phyloP scores from a whole-genome alignment of 2,888 invertebrate species.

The Kryphioiulus occultus region DNA sequence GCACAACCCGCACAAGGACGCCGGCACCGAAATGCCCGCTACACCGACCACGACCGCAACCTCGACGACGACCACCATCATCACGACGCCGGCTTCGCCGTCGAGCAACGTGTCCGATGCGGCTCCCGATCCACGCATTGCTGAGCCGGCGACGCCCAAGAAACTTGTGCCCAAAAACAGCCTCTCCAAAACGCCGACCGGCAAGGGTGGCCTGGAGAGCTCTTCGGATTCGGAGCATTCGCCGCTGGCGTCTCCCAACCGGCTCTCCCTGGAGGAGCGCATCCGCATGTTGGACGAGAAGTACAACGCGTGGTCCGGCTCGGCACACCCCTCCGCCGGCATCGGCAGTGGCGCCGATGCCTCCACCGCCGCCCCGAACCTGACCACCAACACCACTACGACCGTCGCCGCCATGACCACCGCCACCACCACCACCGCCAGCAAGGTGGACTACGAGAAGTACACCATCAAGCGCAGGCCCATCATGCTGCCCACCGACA shows the following conservation, averaged over 20 bases:
- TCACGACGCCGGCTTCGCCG: conserved; percentile 26
- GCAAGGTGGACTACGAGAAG: conserved; percentile 60
- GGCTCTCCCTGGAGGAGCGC: conserved; percentile 82
- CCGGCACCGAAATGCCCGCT: background rate
- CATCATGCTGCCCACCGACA: conserved; percentile 55
- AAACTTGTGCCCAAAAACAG: background rate
- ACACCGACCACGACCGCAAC: background rate
- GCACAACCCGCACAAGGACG: conserved; percentile 35
- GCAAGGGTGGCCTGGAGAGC: conserved; percentile 46
- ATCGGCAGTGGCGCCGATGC: conserved; percentile 27
- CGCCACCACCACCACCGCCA: conserved; percentile 52
- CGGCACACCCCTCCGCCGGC: conserved; percentile 53
- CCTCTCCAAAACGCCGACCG: background rate
- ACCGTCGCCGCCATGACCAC: conserved; percentile 53
- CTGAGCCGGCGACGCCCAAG: background rate
- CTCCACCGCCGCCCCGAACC: conserved; percentile 57
- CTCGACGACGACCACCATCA: conserved; percentile 10
- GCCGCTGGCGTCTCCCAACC: conserved; percentile 65
- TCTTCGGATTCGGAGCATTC: conserved; percentile 50
- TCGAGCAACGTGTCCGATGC: background rate
- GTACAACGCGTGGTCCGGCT: conserved; percentile 83
- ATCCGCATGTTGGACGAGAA: conserved; percentile 92
- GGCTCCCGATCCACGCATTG: background rate
- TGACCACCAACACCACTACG: conserved; percentile 52
- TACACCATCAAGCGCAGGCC: conserved; percentile 61